Conservation (phyloP, 35 echinoderm and acorn worm genomes). For the Stichopus chloronotus region DNA sequence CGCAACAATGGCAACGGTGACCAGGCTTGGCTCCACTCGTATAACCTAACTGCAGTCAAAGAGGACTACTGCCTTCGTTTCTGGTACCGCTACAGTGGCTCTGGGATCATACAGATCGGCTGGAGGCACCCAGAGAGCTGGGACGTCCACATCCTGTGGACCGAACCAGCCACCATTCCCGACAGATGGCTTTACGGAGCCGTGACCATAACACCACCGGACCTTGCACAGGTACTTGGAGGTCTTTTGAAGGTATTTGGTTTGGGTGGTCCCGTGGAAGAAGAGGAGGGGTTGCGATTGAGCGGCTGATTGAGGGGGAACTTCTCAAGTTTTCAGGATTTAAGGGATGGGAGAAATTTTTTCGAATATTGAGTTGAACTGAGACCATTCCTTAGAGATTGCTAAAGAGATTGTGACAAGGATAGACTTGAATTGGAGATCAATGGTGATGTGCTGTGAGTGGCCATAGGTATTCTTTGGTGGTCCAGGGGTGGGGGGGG, state of each 20-base stretch:
- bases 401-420: no score
- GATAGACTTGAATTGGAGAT: no score
- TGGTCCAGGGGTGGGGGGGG: no score
- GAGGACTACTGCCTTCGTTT: slow-evolving; percentile 37
- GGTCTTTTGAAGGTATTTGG: neutral
- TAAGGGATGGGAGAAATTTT: no score
- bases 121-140: neutral
- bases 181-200: slow-evolving; percentile 31
- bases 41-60: neutral
- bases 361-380: no score
- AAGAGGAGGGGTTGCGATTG: neutral
- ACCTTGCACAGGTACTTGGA: slow-evolving; percentile 18
- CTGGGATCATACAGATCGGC: slow-evolving; percentile 26
- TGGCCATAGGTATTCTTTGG: no score
- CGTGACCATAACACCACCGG: slow-evolving; percentile 18
- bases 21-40: slow-evolving; percentile 51
- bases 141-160: slow-evolving; percentile 23
- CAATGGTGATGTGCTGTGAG: no score
- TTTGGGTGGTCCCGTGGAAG: neutral
- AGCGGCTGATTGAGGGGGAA: neutral
- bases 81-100: slow-evolving; percentile 52
- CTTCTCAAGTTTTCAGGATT: no score
- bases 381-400: no score
- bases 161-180: neutral
- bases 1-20: slow-evolving; percentile 20